phyloP scores from a whole-genome alignment of 2,888 invertebrate genomes.

The Coelopa pilipes region DNA sequence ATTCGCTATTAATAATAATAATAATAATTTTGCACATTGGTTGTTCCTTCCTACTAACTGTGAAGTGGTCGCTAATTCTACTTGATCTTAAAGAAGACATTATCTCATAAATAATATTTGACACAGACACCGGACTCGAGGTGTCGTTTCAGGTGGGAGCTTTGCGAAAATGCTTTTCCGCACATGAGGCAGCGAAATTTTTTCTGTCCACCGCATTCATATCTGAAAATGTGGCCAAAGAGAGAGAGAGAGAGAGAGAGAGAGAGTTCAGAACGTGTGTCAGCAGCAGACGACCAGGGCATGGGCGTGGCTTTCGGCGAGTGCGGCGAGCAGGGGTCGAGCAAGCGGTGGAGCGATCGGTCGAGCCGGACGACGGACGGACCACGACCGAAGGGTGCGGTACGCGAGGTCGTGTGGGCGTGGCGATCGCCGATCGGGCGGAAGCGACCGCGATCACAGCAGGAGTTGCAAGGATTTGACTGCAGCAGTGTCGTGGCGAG shows the following conservation, averaged over 20 bases:
- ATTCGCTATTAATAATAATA: no score
- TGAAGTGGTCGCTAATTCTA: constrained; percentile 58
- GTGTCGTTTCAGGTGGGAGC: constrained; percentile 74
- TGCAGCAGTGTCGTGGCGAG: no score
- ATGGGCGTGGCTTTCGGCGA: background rate
- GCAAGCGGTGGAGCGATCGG: no score
- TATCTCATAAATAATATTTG: constrained; percentile 69
- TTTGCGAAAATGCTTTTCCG: constrained; percentile 75
- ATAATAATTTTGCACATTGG: no score
- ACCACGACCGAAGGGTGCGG: no score
- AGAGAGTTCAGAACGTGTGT: background rate
- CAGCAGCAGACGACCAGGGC: background rate
- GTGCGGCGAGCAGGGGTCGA: no score
- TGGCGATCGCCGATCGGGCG: no score
- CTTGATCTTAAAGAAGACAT: constrained; percentile 67
- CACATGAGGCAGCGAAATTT: constrained; percentile 76
- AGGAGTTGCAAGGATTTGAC: no score
- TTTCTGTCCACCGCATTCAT: constrained; percentile 77
- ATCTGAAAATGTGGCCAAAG: constrained; percentile 64
- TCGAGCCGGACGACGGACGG: no score
- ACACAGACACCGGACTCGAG: constrained; percentile 68
- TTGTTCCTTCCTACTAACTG: background rate
- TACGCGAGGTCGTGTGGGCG: no score
- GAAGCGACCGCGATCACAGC: no score
- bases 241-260: background rate